Evolutionary conservation across 2,888 invertebrate species (phyloP).

Genomic region (Drosophila suboccidentalis): DNA sequence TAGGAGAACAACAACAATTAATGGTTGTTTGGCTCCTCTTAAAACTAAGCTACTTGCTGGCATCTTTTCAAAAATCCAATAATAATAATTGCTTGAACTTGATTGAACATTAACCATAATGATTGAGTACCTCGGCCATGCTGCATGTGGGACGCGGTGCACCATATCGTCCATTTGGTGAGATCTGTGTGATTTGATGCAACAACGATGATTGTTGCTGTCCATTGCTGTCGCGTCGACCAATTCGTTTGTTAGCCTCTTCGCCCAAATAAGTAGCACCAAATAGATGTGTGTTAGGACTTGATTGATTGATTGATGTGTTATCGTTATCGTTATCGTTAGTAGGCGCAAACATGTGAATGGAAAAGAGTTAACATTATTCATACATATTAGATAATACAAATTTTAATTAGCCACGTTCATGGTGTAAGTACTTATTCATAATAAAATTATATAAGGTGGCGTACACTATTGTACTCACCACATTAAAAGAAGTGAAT

Average conservation of each 20-base stretch:
- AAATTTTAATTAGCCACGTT: slow-evolving; percentile 32
- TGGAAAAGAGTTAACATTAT: slow-evolving; percentile 54
- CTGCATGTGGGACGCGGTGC: slow-evolving; percentile 89
- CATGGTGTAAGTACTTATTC: not conserved
- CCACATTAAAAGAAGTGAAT: not conserved
- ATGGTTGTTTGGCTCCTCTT: not conserved
- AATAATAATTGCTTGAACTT: not conserved
- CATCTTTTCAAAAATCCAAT: not conserved
- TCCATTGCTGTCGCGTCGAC: slow-evolving; percentile 47
- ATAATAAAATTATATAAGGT: not conserved
- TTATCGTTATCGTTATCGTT: slow-evolving; percentile 60
- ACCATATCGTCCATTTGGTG: slow-evolving; percentile 88
- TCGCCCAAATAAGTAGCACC: slow-evolving; percentile 84
- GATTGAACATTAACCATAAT: slow-evolving; percentile 14
- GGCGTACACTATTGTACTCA: not conserved
- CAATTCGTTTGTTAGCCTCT: slow-evolving; percentile 73
- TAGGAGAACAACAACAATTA: not conserved
- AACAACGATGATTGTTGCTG: slow-evolving; percentile 50
- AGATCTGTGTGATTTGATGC: slow-evolving; percentile 84
- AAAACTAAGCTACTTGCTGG: not conserved
- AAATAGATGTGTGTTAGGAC: slow-evolving; percentile 86
- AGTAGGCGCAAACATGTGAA: slow-evolving; percentile 72
- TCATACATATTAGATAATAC: slow-evolving; percentile 13
- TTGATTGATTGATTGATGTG: slow-evolving; percentile 53
- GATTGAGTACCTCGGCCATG: slow-evolving; percentile 88